phyloP scores from a whole-genome alignment of 2,888 invertebrate genomes.

The Fabriciana adippe region DNA sequence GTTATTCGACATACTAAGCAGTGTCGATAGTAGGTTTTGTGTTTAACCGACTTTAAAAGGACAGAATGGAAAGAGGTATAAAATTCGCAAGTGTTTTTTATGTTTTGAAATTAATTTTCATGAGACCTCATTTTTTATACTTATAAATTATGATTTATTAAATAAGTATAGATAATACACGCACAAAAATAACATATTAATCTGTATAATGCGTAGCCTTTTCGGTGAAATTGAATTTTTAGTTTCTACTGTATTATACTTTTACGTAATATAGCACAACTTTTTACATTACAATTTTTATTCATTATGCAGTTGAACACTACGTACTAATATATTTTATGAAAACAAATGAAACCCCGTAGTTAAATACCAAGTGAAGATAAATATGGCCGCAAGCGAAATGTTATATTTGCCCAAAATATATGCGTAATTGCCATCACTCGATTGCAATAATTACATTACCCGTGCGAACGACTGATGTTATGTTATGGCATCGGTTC shows the following conservation, averaged over 20 bases:
- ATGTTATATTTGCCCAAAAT: slow-evolving; percentile 13
- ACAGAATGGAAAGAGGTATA: too few species aligned
- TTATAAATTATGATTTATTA: too few species aligned
- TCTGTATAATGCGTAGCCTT: too few species aligned
- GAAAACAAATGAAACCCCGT: slow-evolving; percentile 10
- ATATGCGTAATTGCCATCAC: slow-evolving; percentile 25
- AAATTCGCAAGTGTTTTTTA: too few species aligned
- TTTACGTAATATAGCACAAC: neutral
- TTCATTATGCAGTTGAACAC: neutral
- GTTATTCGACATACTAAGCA: slow-evolving; percentile 11
- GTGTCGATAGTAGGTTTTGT: neutral
- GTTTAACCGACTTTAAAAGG: neutral
- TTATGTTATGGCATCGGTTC: slow-evolving; percentile 28
- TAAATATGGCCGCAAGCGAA: slow-evolving; percentile 20
- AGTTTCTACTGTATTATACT: neutral
- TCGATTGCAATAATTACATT: slow-evolving; percentile 28
- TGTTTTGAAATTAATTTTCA: too few species aligned
- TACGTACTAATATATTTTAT: slow-evolving; percentile 1
- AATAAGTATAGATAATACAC: too few species aligned
- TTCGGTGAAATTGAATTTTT: too few species aligned
- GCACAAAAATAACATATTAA: too few species aligned
- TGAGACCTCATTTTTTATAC: too few species aligned
- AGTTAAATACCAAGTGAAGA: slow-evolving; percentile 12
- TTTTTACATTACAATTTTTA: neutral
- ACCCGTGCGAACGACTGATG: slow-evolving; percentile 26